Conservation (phyloP, 2,113 vertebrate species). For the Dasypus novemcinctus region DNA sequence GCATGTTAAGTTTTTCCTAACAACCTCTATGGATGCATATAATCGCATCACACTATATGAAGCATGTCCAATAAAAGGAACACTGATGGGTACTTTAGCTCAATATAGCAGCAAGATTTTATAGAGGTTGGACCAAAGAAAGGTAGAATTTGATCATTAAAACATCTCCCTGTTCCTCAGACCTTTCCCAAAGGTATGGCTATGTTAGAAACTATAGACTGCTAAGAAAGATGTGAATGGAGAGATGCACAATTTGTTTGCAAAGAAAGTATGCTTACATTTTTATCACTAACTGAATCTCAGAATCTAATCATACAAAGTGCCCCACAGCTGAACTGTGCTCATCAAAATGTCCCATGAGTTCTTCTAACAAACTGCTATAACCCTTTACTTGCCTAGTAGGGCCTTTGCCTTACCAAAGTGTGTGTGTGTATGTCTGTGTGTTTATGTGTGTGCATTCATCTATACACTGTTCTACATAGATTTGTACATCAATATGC, state of each 20-base stretch:
- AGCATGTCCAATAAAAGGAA: constrained; percentile 83
- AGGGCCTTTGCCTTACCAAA: background rate
- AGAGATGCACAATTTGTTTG: constrained; percentile 3
- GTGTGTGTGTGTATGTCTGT: background rate
- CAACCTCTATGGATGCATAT: constrained; percentile 78
- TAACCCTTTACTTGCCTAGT: background rate
- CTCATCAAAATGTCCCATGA: background rate
- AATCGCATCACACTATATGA: constrained; percentile 83
- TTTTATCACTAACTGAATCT: constrained; percentile 20
- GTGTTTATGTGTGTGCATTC: fast-evolving
- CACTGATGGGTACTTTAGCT: constrained; percentile 82
- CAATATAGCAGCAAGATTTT: constrained; percentile 79
- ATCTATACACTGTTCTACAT: background rate
- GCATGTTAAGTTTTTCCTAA: constrained; percentile 83
- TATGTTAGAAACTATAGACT: constrained; percentile 61
- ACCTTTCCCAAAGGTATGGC: constrained; percentile 45
- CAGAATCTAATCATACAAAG: constrained; percentile 28
- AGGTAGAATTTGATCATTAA: constrained; percentile 77
- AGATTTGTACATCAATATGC: background rate
- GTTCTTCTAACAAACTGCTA: background rate
- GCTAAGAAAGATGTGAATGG: constrained; percentile 62
- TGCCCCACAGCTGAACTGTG: background rate
- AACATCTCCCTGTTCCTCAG: constrained; percentile 58
- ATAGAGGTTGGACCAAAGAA: constrained; percentile 77
- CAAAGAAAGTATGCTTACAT: background rate